Evolutionary conservation across 2,113 vertebrate species (phyloP).

Genomic region (Vulpes lagopus): DNA sequence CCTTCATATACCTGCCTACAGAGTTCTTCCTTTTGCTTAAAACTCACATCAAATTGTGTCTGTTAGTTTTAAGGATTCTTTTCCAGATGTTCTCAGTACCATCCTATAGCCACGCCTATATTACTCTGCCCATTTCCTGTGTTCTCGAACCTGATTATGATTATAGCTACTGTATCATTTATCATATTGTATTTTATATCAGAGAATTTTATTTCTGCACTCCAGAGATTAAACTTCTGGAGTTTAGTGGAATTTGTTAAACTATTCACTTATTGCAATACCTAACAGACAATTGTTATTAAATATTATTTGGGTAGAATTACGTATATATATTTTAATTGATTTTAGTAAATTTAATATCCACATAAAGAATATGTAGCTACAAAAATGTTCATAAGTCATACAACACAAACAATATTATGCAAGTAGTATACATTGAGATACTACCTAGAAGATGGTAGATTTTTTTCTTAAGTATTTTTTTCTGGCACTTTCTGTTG

Average conservation of each 20-base stretch:
- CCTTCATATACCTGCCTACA: neutral
- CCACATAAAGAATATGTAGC: neutral
- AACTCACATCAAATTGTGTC: neutral
- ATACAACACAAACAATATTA: neutral
- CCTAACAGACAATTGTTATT: neutral
- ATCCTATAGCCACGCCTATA: too few species aligned
- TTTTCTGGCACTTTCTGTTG: neutral
- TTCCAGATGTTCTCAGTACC: neutral
- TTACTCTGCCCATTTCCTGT: neutral
- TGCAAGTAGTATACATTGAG: neutral
- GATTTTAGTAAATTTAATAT: neutral
- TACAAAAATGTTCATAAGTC: neutral
- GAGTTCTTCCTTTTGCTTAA: neutral
- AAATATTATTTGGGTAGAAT: neutral
- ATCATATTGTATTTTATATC: neutral
- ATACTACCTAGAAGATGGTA: neutral
- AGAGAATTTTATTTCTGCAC: neutral
- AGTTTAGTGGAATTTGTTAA: neutral
- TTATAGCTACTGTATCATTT: neutral
- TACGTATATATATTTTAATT: neutral
- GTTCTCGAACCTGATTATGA: neutral
- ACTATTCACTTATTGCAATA: neutral
- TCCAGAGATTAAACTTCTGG: neutral
- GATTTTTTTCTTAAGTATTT: neutral
- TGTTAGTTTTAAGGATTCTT: neutral